A percentile compares a stretch with the other conserved stretches of the same genome.
These are phyloP conservation scores for Phrynocephalus versicolor DNA, from an alignment of 2,113 vertebrate genomes.

Conservation along the genomic window DNA sequence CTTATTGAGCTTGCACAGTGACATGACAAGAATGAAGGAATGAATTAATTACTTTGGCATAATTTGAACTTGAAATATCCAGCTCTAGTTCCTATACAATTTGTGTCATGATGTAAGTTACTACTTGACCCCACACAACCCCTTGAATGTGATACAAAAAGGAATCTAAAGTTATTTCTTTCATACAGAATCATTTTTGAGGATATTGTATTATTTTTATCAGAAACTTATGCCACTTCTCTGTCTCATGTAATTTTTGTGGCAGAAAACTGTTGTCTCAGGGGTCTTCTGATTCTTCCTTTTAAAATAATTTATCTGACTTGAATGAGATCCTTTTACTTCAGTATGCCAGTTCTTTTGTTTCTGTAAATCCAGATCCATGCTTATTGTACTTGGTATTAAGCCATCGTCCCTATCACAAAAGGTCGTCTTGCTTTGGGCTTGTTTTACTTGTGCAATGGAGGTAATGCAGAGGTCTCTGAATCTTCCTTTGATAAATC, in stretches of 20 bases:
- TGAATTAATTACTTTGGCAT: background rate
- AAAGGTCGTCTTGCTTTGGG: background rate
- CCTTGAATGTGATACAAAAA: background rate
- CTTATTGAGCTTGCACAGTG: background rate
- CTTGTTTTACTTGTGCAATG: background rate
- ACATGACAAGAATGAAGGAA: background rate
- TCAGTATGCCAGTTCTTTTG: background rate
- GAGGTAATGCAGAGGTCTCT: background rate
- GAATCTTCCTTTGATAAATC: background rate
- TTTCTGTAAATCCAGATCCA: background rate
- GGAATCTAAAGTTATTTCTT: background rate
- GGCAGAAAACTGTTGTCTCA: background rate
- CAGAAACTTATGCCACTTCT: background rate
- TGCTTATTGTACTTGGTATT: background rate
- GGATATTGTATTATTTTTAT: background rate
- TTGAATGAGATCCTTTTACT: background rate
- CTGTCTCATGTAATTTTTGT: background rate
- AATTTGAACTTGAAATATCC: no score
- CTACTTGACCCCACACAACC: background rate
- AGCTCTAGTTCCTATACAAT: background rate
- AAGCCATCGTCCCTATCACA: background rate
- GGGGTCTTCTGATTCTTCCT: background rate
- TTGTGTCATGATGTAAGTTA: background rate
- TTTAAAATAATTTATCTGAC: rapidly evolving
- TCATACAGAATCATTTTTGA: background rate